Conservation (phyloP, 2,888 invertebrate species). For the Protonemura montana region DNA sequence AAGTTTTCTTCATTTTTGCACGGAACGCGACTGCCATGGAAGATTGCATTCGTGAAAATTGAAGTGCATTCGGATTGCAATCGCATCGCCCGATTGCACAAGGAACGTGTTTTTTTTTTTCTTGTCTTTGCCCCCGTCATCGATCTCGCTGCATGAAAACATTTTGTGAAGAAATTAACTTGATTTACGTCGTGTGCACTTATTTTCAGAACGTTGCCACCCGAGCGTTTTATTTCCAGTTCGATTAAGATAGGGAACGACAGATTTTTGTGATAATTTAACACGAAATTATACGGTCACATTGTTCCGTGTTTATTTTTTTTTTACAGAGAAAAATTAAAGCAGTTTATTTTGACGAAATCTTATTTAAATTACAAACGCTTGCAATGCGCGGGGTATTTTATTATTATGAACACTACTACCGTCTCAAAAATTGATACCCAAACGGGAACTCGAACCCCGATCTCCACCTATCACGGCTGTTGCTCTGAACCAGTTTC, state of each 20-base stretch:
- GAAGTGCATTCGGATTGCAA: background rate
- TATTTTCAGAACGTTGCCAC: background rate
- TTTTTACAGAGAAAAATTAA: too few species aligned
- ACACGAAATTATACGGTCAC: background rate
- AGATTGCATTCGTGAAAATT: background rate
- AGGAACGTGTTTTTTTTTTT: background rate
- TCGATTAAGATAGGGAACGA: background rate
- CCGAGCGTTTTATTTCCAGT: background rate
- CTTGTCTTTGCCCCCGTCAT: background rate
- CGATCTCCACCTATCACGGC: too few species aligned
- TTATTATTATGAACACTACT: too few species aligned
- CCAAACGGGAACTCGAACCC: too few species aligned
- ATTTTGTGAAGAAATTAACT: background rate
- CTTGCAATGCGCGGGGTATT: too few species aligned
- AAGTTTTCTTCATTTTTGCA: background rate
- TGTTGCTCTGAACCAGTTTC: too few species aligned
- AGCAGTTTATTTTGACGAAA: too few species aligned
- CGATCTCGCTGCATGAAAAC: background rate
- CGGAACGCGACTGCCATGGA: background rate
- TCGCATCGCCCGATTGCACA: background rate
- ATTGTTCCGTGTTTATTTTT: too few species aligned
- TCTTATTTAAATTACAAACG: too few species aligned
- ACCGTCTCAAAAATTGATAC: too few species aligned
- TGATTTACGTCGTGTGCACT: background rate
- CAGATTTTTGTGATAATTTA: background rate